phyloP scores from a whole-genome alignment of 23 tunicate genomes.

The Ciona savignyi region DNA sequence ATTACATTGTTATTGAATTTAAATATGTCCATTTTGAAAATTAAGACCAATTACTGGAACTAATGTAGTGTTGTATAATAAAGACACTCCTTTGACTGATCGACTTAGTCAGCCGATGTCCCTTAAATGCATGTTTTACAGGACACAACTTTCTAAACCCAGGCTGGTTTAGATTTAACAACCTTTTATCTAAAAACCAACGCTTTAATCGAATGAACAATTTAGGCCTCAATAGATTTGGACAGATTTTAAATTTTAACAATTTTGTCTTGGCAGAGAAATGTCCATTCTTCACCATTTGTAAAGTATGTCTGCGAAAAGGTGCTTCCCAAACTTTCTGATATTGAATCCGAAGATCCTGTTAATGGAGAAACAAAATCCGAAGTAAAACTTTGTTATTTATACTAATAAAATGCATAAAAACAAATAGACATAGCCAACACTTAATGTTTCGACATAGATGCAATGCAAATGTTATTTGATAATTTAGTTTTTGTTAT shows the following conservation, averaged over 20 bases:
- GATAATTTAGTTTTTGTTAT: too few species aligned
- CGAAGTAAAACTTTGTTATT: not conserved
- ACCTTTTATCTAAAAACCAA: not conserved
- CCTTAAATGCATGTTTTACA: not conserved
- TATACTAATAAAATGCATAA: not conserved
- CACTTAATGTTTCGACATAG: too few species aligned
- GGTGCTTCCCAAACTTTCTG: conserved; percentile 29
- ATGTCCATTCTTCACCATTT: conserved; percentile 65
- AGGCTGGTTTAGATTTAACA: not conserved
- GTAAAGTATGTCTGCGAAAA: conserved; percentile 59
- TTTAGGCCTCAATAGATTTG: too few species aligned
- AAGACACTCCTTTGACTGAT: too few species aligned
- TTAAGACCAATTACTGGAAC: too few species aligned
- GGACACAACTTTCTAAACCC: not conserved
- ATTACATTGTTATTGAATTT: too few species aligned
- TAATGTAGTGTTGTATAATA: too few species aligned
- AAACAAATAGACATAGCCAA: too few species aligned
- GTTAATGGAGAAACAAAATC: conserved; percentile 1
- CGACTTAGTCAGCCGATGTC: too few species aligned
- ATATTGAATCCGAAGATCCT: conserved; percentile 10
- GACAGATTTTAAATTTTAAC: not conserved
- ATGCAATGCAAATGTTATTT: too few species aligned
- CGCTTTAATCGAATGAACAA: too few species aligned
- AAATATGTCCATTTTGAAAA: not conserved
- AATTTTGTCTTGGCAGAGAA: conserved; percentile 14